Evolutionary conservation across 1,140 invertebrate genomes (phyloP), one percentile per base, ranked within the genome.

Genomic region (Neodiprion virginianus): DNA sequence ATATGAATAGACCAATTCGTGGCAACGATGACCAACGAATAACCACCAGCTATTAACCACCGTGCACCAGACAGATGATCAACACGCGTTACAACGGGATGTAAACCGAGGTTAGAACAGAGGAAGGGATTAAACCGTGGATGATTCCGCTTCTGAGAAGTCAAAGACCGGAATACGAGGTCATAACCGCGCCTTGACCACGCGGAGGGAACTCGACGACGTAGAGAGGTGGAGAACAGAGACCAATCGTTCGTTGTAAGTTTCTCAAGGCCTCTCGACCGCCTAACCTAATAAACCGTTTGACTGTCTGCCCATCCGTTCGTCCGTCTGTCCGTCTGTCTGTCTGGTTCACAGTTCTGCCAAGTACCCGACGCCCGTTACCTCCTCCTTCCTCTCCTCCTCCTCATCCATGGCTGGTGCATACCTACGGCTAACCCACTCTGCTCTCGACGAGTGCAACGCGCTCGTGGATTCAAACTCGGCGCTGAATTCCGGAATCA

Each of bases 251-350:
- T 61, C 53, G 4, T 17, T 8, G 7, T 61, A 61, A 61, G 53
- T 61, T 61, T 61, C 53, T 61, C 53, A 61, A 61, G 53, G 53
- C n/a, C 53, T 61, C 53, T 61, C 11, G 11, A 14, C 53, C 53
- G 53, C 5, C 53, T 61, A 61, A 61, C 53, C 53, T 61, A 61
- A 61, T 61, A 61, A 61, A 61, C 53, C 53, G 53, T 61, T 61
- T 61, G 53, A 14, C 53, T 17, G 53, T 61, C 53, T 17, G 53
- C n/a, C n/a, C 53, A 61, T 61, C 53, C 53, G 53, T 61, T 61
- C 53, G 53, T 61, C 8, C 53, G 53, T 61, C n/a, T 40, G 28
- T 3, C 28, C 2, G 28, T 40, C n/a, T 40, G 28, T 3, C 28
- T 0, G 28, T 40, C 28, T 40, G 28, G 28, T 40, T 40, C 28